Evolutionary conservation across 2,113 vertebrate species (phyloP).

Genomic region (Barnardius zonarius): DNA sequence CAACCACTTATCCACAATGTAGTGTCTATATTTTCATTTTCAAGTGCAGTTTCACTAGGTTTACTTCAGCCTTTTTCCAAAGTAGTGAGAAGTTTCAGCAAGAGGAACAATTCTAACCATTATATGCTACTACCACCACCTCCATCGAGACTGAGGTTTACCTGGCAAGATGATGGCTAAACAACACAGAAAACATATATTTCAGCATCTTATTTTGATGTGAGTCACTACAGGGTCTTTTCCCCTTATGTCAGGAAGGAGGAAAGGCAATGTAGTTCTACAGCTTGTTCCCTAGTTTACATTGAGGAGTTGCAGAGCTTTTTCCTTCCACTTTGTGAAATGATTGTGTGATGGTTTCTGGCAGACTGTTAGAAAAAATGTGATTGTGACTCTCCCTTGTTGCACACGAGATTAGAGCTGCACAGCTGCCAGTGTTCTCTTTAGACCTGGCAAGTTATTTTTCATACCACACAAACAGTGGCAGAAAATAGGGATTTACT

Average conservation of each 20-base stretch:
- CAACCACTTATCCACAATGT: not conserved
- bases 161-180: not conserved
- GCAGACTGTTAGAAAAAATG: constrained; percentile 17
- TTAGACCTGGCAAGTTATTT: not conserved
- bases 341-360: constrained; percentile 11
- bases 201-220: not conserved
- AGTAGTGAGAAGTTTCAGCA: not conserved
- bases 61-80: not conserved
- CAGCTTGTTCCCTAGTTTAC: not conserved
- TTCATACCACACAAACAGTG: not conserved
- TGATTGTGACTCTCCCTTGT: not conserved
- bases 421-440: not conserved
- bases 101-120: not conserved
- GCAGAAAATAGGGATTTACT: not conserved
- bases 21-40: not conserved
- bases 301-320: not conserved
- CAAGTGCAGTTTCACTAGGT: not conserved
- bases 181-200: not conserved
- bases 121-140: not conserved
- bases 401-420: not conserved
- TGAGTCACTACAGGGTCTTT: not conserved
- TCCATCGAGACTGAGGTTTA: not conserved
- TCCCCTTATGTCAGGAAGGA: not conserved
- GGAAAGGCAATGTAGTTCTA: not conserved
- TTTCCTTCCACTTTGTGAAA: constrained; percentile 28